Evolutionary conservation across 2,888 invertebrate genomes (phyloP).

Genomic region (Caenorhabditis uteleia): DNA sequence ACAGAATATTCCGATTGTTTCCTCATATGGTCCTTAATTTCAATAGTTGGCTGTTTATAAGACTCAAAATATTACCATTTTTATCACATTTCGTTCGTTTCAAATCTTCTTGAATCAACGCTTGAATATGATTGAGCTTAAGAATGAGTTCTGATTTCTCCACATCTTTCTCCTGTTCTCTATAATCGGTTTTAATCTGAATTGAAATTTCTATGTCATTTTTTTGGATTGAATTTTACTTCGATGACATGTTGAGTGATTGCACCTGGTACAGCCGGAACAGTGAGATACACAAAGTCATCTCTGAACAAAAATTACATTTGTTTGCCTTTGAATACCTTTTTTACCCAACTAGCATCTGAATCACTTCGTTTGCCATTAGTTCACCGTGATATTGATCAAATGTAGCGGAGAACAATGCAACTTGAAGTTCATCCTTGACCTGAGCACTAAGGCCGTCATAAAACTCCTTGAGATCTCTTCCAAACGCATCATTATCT

Average conservation of each 20-base stretch:
- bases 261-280: constrained; percentile 10
- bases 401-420: constrained; percentile 27
- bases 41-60: not conserved
- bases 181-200: not conserved
- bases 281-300: not conserved
- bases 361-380: not conserved
- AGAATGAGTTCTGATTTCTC: not conserved
- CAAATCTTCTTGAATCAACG: constrained; percentile 20
- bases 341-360: not conserved
- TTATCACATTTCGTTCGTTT: constrained; percentile 9
- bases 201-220: too few relatives aligned
- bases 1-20: constrained; percentile 29
- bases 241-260: constrained; percentile 19
- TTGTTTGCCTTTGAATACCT: not conserved
- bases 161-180: not conserved
- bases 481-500: constrained; percentile 23
- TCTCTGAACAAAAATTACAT: not conserved
- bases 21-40: constrained; percentile 10
- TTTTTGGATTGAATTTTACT: too few relatives aligned
- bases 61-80: not conserved
- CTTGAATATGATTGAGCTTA: constrained; percentile 4
- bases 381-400: not conserved
- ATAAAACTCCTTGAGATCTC: constrained; percentile 18
- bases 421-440: constrained; percentile 2
- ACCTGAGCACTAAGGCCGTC: constrained; percentile 5